These are phyloP conservation scores for Zeus faber DNA, from an alignment of 2,113 vertebrate species.

Conservation along the genomic window DNA sequence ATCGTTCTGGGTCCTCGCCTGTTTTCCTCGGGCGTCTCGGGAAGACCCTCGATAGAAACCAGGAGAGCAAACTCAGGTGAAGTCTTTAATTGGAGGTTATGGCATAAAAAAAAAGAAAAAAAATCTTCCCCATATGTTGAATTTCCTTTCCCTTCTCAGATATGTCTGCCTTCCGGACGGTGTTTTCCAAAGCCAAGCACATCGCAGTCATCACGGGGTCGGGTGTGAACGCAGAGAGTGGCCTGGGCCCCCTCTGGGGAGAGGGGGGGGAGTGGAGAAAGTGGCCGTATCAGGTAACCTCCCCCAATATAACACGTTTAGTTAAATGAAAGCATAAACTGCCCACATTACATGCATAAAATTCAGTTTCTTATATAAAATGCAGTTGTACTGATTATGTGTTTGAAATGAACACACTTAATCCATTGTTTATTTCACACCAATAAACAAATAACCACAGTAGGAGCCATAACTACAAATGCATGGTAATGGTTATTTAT, in stretches of 20 bases:
- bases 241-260: slow-evolving; percentile 90
- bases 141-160: slow-evolving; percentile 60
- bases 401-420: no score
- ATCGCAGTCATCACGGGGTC: slow-evolving; percentile 92
- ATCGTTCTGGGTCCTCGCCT: slow-evolving; percentile 49
- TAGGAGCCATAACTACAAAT: no score
- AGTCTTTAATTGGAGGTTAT: background rate
- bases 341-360: no score
- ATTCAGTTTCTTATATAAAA: no score
- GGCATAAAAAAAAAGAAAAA: no score
- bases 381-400: no score
- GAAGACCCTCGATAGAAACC: slow-evolving; percentile 28
- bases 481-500: no score
- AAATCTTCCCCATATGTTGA: background rate
- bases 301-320: no score
- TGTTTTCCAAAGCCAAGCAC: slow-evolving; percentile 88
- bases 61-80: slow-evolving; percentile 60
- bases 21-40: slow-evolving; percentile 38
- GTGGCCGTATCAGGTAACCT: slow-evolving; percentile 88
- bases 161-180: slow-evolving; percentile 85
- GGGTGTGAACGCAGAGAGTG: slow-evolving; percentile 89
- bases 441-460: no score
- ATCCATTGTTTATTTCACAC: no score
- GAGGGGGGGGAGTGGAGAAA: slow-evolving; percentile 89
- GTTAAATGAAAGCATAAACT: no score